Evolutionary conservation across 2,888 invertebrate genomes (phyloP), one percentile per base, ranked within the genome.

Genomic region (Chloromyia formosa): DNA sequence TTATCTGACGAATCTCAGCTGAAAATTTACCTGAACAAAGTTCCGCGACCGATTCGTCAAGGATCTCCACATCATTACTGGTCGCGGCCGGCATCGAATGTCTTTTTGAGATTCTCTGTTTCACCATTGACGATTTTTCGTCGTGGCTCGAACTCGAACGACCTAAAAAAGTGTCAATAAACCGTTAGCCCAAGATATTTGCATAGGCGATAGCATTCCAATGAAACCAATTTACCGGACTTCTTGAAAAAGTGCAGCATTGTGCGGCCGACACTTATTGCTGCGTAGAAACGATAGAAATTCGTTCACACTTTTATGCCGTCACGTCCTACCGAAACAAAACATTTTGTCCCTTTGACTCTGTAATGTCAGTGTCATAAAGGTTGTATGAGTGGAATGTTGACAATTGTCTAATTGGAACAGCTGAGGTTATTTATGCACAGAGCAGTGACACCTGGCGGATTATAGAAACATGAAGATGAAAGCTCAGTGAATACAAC

Each of bases 241-340:
- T 78, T 78, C 72, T 76, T 76, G 18, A 78, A 75, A 58, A 75
- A 76, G 49, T 75, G 74, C 22, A 78, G 49, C 76, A 76, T 77
- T 62, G 54, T 62, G 73, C 60, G 62, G 49, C 49, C 45, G 22
- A 23, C 56, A 35, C 54, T 69, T 35, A 20, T 1, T 20, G 64
- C 20, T 64, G 16, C 64, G 18, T 27, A 64, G n/a, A 40, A 64
- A n/a, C 14, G 18, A 42, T 35, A 7, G 18, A 42, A 45, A 64
- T 42, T 53, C 23, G 9, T n/a, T 18, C 35, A n/a, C 18, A 54
- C 54, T 1, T n/a, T n/a, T n/a, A 12, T 20, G 9, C n/a, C 69
- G 54, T 69, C 53, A 49, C 49, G 68, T 53, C 22, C 40, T 64
- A 42, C 16, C 35, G 61, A 73, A 61, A 22, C 22, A 71, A 58